These are phyloP conservation scores for Trissolcus japonicus DNA, from an alignment of 2,888 invertebrate genomes.

Conservation along the genomic window DNA sequence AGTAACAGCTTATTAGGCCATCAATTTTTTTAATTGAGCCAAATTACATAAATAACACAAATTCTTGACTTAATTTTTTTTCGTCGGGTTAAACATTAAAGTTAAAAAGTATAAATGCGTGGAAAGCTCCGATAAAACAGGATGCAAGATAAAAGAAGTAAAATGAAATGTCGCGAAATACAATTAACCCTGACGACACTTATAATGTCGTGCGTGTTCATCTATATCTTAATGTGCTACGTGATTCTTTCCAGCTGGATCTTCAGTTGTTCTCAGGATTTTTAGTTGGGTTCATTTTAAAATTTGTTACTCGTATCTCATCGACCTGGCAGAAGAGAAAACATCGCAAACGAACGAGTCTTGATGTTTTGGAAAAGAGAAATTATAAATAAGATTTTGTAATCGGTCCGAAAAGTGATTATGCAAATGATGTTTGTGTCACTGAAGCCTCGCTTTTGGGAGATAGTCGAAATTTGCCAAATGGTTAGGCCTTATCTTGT, in stretches of 20 bases:
- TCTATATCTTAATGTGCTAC: conserved; percentile 58
- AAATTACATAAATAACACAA: no score
- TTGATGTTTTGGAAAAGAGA: neutral
- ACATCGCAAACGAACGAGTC: neutral
- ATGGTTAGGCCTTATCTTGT: conserved; percentile 49
- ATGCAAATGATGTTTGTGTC: conserved; percentile 25
- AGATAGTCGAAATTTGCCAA: conserved; percentile 40
- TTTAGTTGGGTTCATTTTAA: neutral
- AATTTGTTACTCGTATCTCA: conserved; percentile 5
- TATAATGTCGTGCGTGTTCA: conserved; percentile 25
- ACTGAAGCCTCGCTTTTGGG: conserved; percentile 27
- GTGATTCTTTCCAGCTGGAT: conserved; percentile 37
- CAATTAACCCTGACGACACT: conserved; percentile 58
- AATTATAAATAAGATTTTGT: neutral
- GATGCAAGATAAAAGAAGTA: conserved; percentile 55
- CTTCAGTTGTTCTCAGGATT: neutral
- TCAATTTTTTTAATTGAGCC: no score
- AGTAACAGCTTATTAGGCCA: no score
- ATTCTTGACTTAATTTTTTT: no score
- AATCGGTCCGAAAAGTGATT: conserved; percentile 5
- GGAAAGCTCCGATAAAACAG: conserved; percentile 19
- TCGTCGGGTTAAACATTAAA: no score
- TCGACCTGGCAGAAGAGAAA: conserved; percentile 3
- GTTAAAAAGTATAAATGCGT: no score
- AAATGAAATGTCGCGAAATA: conserved; percentile 62